Evolutionary conservation across 2,888 invertebrate species (phyloP).

Genomic region (Lasioglossum vierecki): DNA sequence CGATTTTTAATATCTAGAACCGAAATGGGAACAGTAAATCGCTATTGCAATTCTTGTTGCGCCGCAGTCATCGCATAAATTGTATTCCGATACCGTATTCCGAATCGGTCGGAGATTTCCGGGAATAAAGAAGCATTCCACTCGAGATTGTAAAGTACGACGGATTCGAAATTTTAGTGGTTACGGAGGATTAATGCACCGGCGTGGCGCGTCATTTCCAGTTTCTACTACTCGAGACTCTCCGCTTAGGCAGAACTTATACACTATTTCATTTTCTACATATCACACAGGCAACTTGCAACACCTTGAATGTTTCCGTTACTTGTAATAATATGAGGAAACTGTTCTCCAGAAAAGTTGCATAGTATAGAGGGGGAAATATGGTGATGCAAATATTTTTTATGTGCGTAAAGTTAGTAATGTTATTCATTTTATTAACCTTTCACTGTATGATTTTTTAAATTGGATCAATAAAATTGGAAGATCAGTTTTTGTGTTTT

Average conservation of each 20-base stretch:
- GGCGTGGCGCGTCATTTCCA: slow-evolving; percentile 17
- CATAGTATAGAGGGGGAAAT: too few relatives aligned
- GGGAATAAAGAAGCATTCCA: slow-evolving; percentile 17
- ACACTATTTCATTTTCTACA: background rate
- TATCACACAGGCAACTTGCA: too few relatives aligned
- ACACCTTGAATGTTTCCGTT: too few relatives aligned
- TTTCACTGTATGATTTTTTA: too few relatives aligned
- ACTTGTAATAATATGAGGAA: too few relatives aligned
- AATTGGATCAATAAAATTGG: too few relatives aligned
- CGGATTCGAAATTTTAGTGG: slow-evolving; percentile 35
- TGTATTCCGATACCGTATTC: slow-evolving; percentile 32
- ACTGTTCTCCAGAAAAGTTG: too few relatives aligned
- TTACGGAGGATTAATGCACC: slow-evolving; percentile 25
- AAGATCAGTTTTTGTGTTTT: too few relatives aligned
- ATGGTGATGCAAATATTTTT: too few relatives aligned
- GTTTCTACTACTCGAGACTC: background rate
- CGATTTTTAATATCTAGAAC: slow-evolving; percentile 53
- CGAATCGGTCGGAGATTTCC: slow-evolving; percentile 34
- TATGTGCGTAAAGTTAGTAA: too few relatives aligned
- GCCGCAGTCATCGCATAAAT: slow-evolving; percentile 26
- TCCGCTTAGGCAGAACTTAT: too few relatives aligned
- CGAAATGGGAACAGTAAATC: slow-evolving; percentile 26
- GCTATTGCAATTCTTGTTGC: slow-evolving; percentile 40
- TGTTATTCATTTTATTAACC: too few relatives aligned
- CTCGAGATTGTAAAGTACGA: slow-evolving; percentile 27